These are phyloP conservation scores for Chloroclystis v-ata DNA, from an alignment of 2,888 invertebrate species.

Conservation along the genomic window DNA sequence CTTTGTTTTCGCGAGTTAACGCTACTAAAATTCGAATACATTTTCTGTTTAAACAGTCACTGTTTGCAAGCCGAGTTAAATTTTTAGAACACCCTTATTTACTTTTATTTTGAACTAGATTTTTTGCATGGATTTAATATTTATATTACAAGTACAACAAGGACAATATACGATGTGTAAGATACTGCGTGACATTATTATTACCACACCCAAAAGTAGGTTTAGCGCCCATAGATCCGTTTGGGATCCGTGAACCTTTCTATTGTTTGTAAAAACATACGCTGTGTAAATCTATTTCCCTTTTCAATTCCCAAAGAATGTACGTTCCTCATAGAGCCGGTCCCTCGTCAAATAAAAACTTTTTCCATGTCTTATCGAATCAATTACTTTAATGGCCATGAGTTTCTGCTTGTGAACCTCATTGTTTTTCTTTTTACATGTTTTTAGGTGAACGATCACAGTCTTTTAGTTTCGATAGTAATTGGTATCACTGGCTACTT, in stretches of 20 bases:
- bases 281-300: slow-evolving; percentile 54
- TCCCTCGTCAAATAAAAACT: slow-evolving; percentile 74
- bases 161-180: too few species aligned
- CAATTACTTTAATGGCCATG: slow-evolving; percentile 67
- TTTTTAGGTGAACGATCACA: slow-evolving; percentile 14
- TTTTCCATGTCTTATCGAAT: slow-evolving; percentile 69
- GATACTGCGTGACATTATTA: too few species aligned
- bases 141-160: background rate
- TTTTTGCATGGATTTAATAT: too few species aligned
- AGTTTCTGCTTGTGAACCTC: slow-evolving; percentile 42
- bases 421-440: slow-evolving; percentile 35
- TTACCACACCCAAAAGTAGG: too few species aligned
- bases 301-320: slow-evolving; percentile 55
- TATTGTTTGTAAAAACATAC: slow-evolving; percentile 51
- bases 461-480: background rate
- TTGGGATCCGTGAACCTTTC: slow-evolving; percentile 31
- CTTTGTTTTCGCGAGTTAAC: slow-evolving; percentile 38
- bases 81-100: background rate
- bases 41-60: slow-evolving; percentile 4
- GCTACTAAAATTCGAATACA: slow-evolving; percentile 20
- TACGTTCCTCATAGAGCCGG: slow-evolving; percentile 58
- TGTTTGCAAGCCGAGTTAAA: background rate
- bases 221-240: slow-evolving; percentile 11
- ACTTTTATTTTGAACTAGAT: background rate
- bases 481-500: background rate